Base-by-base conservation (phyloP, 1,140 invertebrate species). In the Yoshiicerus persimilis region DNA sequence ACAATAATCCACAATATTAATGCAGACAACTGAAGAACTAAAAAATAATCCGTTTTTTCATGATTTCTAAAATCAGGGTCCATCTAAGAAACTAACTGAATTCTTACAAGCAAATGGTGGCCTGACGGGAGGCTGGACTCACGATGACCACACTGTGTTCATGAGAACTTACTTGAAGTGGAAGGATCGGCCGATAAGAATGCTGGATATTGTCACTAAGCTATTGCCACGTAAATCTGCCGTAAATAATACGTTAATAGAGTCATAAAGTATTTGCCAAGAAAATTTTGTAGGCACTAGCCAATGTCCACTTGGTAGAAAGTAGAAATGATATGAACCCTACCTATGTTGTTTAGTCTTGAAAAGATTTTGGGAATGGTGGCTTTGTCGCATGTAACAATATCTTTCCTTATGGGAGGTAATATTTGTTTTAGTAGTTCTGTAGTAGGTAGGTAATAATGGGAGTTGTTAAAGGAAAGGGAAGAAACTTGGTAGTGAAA, bases 61-160 rank as follows among this genome's bases (percentile, higher is more conserved):
- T 83, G 13, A 34, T 25, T 3, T 86, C 34, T 32, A n/a, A n/a
- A n/a, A n/a, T 27, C 34, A 90, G 86, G 87, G 77, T 30, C 87
- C 86, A 32, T n/a, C 77, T 2, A 66, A 83, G n/a, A 56, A 86
- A 38, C 25, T 89, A n/a, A 89, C 39, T 8, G 87, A 86, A n/a
- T 90, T 89, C 64, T n/a, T 89, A 3, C 89, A 90, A 41, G 27
- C 88, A 27, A 89, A 30, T 27, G 89, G 89, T 23, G 89, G 88
- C 16, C 6, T 32, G 9, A 80, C 89, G n/a, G 89, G 88, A 23
- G 88, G 88, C 23, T 90, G 89, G 89, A 36, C 34, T 27, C 83
- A 25, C 9, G 27, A 84, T 6, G 88, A 90, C 64, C 89, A 90
- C 86, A 8, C 39, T 2, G 32, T 27, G 2, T 90, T 90, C 36